Evolutionary conservation across 2,113 vertebrate species (phyloP).

Genomic region (Capreolus pygargus): DNA sequence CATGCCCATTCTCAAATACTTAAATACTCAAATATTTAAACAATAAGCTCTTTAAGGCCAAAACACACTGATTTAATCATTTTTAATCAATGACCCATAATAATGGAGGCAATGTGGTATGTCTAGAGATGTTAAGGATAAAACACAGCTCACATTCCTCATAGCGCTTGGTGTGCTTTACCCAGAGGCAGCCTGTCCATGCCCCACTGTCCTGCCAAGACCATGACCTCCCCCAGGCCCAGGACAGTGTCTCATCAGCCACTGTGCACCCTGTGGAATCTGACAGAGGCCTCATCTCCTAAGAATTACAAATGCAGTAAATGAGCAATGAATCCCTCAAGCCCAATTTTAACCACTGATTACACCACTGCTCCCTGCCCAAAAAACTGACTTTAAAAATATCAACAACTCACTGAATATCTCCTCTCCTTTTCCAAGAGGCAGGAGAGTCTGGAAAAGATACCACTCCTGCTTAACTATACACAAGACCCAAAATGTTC

Average conservation of each 20-base stretch:
- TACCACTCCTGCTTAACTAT: not conserved
- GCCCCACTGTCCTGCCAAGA: not conserved
- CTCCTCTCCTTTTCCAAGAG: not conserved
- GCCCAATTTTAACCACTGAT: not conserved
- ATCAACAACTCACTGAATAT: not conserved
- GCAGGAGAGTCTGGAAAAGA: not conserved
- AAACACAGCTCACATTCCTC: not conserved
- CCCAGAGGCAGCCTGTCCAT: not conserved
- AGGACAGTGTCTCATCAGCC: not conserved
- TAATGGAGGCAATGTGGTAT: not conserved
- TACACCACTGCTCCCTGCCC: not conserved
- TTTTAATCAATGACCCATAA: not conserved
- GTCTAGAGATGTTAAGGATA: not conserved
- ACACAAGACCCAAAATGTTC: not conserved
- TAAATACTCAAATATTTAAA: not conserved
- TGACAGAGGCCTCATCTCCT: not conserved
- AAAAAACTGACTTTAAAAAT: not conserved
- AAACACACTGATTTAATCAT: not conserved
- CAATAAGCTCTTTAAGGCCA: not conserved
- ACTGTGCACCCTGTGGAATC: not conserved
- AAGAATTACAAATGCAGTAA: not conserved
- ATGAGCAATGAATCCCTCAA: too few species aligned
- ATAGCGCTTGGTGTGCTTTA: not conserved
- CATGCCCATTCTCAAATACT: not conserved
- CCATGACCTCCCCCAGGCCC: not conserved